These are phyloP conservation scores for Operophtera brumata DNA, from an alignment of 2,888 invertebrate species.

Conservation along the genomic window DNA sequence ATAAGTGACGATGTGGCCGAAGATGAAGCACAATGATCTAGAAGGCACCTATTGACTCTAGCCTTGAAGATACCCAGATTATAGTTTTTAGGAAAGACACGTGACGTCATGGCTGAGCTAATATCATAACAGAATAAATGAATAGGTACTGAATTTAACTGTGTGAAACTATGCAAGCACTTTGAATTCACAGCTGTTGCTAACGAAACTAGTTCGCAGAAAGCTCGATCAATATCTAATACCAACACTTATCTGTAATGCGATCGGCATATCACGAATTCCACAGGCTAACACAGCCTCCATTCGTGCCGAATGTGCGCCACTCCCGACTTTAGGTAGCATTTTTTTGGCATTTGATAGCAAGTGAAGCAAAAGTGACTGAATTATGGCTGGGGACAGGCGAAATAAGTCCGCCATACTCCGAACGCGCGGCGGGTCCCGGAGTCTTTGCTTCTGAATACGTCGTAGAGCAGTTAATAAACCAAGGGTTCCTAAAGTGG, in stretches of 20 bases:
- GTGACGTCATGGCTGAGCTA: background rate
- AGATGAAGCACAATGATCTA: too few relatives aligned
- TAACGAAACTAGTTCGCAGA: slow-evolving; percentile 18
- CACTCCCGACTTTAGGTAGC: background rate
- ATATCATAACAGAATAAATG: background rate
- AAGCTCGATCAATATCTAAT: slow-evolving; percentile 24
- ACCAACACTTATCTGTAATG: slow-evolving; percentile 30
- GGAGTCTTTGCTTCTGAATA: too few relatives aligned
- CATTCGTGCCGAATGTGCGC: slow-evolving; percentile 8
- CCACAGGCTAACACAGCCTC: slow-evolving; percentile 18
- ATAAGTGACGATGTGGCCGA: too few relatives aligned
- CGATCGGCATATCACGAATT: slow-evolving; percentile 36
- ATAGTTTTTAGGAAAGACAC: too few relatives aligned
- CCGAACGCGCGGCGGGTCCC: too few relatives aligned
- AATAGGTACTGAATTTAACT: background rate
- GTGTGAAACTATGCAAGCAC: slow-evolving; percentile 1
- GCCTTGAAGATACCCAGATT: too few relatives aligned
- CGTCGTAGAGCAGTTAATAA: too few relatives aligned
- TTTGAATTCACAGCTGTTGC: slow-evolving; percentile 12
- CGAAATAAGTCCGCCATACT: too few relatives aligned
- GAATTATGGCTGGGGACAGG: background rate
- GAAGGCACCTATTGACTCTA: too few relatives aligned
- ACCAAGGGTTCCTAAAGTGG: too few relatives aligned
- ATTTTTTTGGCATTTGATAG: background rate
- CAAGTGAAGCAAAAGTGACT: background rate